phyloP scores from a whole-genome alignment of 2,797 vertebrate species.

The Siniperca scherzeri region DNA sequence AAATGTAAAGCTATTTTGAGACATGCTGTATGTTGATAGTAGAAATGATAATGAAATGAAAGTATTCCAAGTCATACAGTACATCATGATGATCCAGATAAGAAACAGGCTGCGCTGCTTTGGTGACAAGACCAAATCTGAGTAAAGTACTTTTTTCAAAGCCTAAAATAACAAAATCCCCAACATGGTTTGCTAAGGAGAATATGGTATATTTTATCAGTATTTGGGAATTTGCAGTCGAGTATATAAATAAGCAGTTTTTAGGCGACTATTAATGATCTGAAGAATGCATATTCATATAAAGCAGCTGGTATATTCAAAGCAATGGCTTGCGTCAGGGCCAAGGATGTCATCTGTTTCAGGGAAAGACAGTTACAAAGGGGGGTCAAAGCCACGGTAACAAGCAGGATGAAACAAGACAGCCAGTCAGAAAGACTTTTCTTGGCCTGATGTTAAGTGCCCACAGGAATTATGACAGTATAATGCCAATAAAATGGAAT shows the following conservation, averaged over 20 bases:
- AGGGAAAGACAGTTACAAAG: slow-evolving; percentile 35
- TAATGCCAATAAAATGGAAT: slow-evolving; percentile 4
- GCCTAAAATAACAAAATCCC: slow-evolving; percentile 25
- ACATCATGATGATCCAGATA: neutral
- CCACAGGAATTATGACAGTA: slow-evolving; percentile 28
- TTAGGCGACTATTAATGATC: slow-evolving; percentile 58
- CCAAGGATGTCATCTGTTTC: slow-evolving; percentile 62
- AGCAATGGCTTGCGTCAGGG: slow-evolving; percentile 32
- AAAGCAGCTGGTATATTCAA: slow-evolving; percentile 55
- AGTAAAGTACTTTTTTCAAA: slow-evolving; percentile 8
- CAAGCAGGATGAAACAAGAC: slow-evolving; percentile 34
- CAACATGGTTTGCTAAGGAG: slow-evolving; percentile 14
- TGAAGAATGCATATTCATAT: slow-evolving; percentile 57
- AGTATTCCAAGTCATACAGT: neutral
- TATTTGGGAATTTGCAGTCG: slow-evolving; percentile 45
- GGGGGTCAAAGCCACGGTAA: slow-evolving; percentile 50
- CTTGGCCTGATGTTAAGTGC: slow-evolving; percentile 5
- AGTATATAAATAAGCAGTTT: slow-evolving; percentile 47
- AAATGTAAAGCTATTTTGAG: slow-evolving; percentile 45
- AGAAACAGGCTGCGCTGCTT: slow-evolving; percentile 25
- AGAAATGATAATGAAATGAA: slow-evolving; percentile 9
- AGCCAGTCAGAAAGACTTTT: slow-evolving; percentile 27
- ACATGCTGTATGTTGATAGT: neutral
- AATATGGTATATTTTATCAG: slow-evolving; percentile 31
- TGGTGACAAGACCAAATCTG: slow-evolving; percentile 7